A percentile compares a stretch with the other conserved stretches of the same genome.
Conservation (phyloP, 2,113 vertebrate genomes). For the Pedetes capensis region DNA sequence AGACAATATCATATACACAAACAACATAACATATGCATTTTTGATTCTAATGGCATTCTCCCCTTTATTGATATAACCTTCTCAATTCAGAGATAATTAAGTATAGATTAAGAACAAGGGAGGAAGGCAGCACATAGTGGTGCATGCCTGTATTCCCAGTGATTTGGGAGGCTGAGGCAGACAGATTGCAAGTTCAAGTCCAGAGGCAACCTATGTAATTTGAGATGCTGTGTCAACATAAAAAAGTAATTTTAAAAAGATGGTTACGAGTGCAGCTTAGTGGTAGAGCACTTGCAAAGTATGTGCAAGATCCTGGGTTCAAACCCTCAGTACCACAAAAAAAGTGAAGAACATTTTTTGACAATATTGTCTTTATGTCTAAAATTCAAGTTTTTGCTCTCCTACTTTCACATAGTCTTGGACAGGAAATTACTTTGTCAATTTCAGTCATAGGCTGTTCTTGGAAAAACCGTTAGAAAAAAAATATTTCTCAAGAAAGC, state of each 20-base stretch:
- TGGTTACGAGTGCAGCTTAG: too few species aligned
- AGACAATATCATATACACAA: not conserved
- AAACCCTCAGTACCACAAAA: too few species aligned
- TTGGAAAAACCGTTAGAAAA: slow-evolving; percentile 14
- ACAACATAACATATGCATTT: not conserved
- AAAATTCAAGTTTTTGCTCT: not conserved
- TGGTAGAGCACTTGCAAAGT: too few species aligned
- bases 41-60: not conserved
- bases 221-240: too few species aligned
- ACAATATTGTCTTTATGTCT: not conserved
- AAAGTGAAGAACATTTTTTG: not conserved
- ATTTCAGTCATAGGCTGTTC: not conserved
- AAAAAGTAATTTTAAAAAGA: too few species aligned
- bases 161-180: too few species aligned
- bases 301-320: too few species aligned
- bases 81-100: not conserved
- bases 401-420: not conserved
- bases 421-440: not conserved
- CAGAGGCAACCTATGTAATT: too few species aligned
- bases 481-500: slow-evolving; percentile 37
- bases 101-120: not conserved
- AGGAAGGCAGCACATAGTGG: too few species aligned
- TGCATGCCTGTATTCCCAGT: too few species aligned
- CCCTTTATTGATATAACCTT: not conserved
- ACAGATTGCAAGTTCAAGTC: too few species aligned